Evolutionary conservation across 2,888 invertebrate species (phyloP).

Genomic region (Pyrocoelia pectoralis): DNA sequence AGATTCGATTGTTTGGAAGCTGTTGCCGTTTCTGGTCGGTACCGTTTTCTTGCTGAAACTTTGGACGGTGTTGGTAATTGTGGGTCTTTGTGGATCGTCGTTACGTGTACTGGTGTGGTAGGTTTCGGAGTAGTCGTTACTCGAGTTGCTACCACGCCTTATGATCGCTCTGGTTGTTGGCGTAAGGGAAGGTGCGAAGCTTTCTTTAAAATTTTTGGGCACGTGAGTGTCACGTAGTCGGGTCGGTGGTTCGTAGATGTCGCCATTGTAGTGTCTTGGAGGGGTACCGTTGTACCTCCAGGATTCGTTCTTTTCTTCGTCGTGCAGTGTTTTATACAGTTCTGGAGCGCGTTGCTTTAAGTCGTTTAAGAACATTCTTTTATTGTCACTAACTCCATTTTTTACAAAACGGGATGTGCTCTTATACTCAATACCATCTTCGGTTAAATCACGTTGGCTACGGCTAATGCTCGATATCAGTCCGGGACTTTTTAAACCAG

Average conservation of each 20-base stretch:
- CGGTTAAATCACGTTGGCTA: conserved; percentile 79
- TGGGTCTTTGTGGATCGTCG: conserved; percentile 72
- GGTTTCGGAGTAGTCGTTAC: conserved; percentile 76
- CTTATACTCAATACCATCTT: conserved; percentile 64
- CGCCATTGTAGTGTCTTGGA: conserved; percentile 54
- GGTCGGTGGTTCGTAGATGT: conserved; percentile 59
- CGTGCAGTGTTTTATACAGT: conserved; percentile 74
- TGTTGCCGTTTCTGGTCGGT: conserved; percentile 70
- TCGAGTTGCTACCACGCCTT: conserved; percentile 72
- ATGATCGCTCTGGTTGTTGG: conserved; percentile 60
- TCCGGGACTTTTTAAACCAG: conserved; percentile 80
- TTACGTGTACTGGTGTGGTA: conserved; percentile 73
- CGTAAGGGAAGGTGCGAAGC: conserved; percentile 47
- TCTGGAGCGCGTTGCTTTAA: conserved; percentile 76
- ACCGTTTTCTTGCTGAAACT: conserved; percentile 74
- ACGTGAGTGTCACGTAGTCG: conserved; percentile 53
- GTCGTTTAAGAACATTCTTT: conserved; percentile 74
- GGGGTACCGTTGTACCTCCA: conserved; percentile 50
- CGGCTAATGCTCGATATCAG: conserved; percentile 86
- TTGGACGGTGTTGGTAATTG: conserved; percentile 75
- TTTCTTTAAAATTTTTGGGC: conserved; percentile 44
- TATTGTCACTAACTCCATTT: conserved; percentile 66
- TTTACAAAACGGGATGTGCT: conserved; percentile 67
- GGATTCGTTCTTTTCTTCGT: conserved; percentile 63
- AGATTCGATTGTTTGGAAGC: conserved; percentile 74